Evolutionary conservation across 2,797 vertebrate species (phyloP), one percentile per base, ranked within the genome.

Genomic region (Molothrus aeneus): DNA sequence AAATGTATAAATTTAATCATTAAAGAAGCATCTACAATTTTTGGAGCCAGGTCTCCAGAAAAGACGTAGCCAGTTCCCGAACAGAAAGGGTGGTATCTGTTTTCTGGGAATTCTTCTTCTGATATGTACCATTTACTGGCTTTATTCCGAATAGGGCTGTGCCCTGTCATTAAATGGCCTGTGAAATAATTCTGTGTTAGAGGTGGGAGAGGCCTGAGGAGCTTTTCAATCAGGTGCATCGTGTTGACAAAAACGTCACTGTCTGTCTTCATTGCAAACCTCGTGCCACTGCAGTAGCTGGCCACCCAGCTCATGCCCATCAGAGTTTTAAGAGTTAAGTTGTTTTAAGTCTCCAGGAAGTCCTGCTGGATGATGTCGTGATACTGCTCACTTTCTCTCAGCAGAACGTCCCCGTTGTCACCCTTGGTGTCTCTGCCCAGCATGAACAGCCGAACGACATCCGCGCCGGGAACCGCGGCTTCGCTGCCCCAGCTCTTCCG

Each of bases 261-360:
- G 48, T 94, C 95, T 11, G 90, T 82, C 89, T 96, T 95, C 90
- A 90, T 91, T 26, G 88, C 74, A 78, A 96, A 97, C 17, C 54
- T 78, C 3, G 61, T 6, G 4, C 28, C 24, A 8, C 53, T 72
- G 42, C 92, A 97, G 15, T 95, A 91, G 26, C 54, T 69, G 13
- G 71, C 66, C 56, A 96, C 42, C 86, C 70, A 83, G 24, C 70
- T 95, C 43, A 83, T 81, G 24, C 63, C 83, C 87, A 91, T 95
- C 34, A 94, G 13, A n/a, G 87, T 93, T 89, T 96, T 94, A 19
- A 91, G 71, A 31, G 92, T 90, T 38, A 92, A 19, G 45, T 96
- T 96, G 21, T 51, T 63, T 22, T 92, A 96, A 12, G 93, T 65
- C 61, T 95, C 88, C 43, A 90, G 38, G 84, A 96, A 95, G 40